Percentiles rank a stretch among this genome's conserved stretches.
phyloP scores from a whole-genome alignment of 2,888 invertebrate genomes.

The Caenorhabditis sulstoni region DNA sequence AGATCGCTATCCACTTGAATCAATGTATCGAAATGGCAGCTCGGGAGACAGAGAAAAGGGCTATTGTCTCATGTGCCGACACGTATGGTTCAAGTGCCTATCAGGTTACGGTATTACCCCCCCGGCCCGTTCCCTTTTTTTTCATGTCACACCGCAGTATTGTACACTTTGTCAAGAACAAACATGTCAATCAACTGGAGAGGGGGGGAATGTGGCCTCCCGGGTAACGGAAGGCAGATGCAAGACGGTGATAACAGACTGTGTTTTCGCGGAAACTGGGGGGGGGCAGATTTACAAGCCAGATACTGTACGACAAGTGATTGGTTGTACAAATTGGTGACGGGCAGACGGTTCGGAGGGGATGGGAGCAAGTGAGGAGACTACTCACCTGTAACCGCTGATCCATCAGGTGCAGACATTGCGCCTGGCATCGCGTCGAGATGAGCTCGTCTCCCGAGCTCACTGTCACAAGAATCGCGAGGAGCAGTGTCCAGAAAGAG shows the following conservation, averaged over 20 bases:
- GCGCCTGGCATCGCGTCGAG: constrained; percentile 75
- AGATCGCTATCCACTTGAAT: too few species aligned
- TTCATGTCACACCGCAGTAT: neutral
- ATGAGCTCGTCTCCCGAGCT: constrained; percentile 68
- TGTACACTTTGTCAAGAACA: constrained; percentile 4
- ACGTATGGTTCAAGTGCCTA: constrained; percentile 13
- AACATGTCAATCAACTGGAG: constrained; percentile 29
- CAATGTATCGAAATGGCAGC: too few species aligned
- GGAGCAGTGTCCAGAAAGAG: neutral
- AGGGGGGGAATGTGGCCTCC: too few species aligned
- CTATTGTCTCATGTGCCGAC: constrained; percentile 1
- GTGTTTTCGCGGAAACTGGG: constrained; percentile 4
- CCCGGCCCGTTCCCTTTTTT: neutral
- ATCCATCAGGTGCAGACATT: constrained; percentile 76
- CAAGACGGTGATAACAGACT: constrained; percentile 9
- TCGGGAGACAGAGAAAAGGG: too few species aligned
- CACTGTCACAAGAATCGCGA: neutral
- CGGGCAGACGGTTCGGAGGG: too few species aligned
- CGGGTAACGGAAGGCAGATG: neutral
- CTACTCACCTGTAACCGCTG: constrained; percentile 68
- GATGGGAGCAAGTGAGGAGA: too few species aligned
- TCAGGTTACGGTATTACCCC: constrained; percentile 24
- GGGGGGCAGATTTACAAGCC: constrained; percentile 20
- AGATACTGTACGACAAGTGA: constrained; percentile 1
- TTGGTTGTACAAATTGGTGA: too few species aligned